Evolutionary conservation across 2,888 invertebrate genomes (phyloP).

Genomic region (Tenthredo mesomela): DNA sequence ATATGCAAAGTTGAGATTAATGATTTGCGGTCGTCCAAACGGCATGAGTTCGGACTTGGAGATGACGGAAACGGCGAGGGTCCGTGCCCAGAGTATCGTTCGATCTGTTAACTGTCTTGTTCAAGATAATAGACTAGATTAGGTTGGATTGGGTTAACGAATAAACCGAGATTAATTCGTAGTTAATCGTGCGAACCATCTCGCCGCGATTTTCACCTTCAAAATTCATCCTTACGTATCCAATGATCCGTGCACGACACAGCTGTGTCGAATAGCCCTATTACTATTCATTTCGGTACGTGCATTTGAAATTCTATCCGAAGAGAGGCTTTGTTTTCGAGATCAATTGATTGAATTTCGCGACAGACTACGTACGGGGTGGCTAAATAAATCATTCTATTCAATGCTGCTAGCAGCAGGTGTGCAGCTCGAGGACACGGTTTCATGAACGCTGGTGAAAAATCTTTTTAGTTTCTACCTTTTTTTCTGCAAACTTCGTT

Average conservation of each 20-base stretch:
- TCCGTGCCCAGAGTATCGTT: neutral
- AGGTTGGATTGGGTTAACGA: neutral
- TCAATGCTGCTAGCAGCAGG: neutral
- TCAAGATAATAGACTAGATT: neutral
- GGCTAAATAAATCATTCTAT: neutral
- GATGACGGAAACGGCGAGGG: neutral
- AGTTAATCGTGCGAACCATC: neutral
- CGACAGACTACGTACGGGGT: neutral
- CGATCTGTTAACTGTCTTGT: neutral
- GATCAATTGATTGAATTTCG: constrained; percentile 36
- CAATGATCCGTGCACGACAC: neutral
- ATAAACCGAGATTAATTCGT: neutral
- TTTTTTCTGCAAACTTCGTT: neutral
- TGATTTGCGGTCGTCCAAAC: neutral
- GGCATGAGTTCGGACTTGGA: neutral
- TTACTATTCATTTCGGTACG: constrained; percentile 31
- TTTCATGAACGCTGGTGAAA: neutral
- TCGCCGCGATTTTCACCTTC: neutral
- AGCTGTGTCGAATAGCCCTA: constrained; percentile 24
- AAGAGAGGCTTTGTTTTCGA: constrained; percentile 32
- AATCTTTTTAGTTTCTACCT: neutral
- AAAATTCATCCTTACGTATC: constrained; percentile 10
- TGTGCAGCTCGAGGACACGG: neutral
- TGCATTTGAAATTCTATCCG: neutral
- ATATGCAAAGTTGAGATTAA: constrained; percentile 19